phyloP scores from a whole-genome alignment of 2,888 invertebrate species.

The Sphaerophoria rueppellii region DNA sequence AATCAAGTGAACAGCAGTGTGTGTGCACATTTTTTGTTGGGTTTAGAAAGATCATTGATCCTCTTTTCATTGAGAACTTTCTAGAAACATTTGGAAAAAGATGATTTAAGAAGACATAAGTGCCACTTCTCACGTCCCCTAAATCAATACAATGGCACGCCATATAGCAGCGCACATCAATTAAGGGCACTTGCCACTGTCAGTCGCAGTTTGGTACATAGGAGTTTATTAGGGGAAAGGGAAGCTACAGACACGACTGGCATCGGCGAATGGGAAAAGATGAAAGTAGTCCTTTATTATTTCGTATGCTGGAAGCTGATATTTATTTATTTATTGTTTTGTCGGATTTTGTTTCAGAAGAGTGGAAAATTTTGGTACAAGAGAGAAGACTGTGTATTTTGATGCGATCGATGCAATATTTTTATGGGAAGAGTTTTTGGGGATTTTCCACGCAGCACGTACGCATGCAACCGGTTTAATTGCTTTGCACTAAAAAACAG shows the following conservation, averaged over 20 bases:
- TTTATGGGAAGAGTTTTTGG: slow-evolving; percentile 39
- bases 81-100: slow-evolving; percentile 14
- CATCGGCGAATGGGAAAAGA: neutral
- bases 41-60: slow-evolving; percentile 2
- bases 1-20: neutral
- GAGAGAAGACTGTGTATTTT: slow-evolving; percentile 2
- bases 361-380: slow-evolving; percentile 48
- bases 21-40: neutral
- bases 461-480: slow-evolving; percentile 29
- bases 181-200: slow-evolving; percentile 30
- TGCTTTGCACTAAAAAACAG: slow-evolving; percentile 43
- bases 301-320: neutral
- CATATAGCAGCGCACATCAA: neutral
- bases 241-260: neutral
- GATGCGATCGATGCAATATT: slow-evolving; percentile 7
- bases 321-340: neutral
- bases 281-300: slow-evolving; percentile 26
- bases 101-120: slow-evolving; percentile 27
- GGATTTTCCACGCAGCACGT: slow-evolving; percentile 56
- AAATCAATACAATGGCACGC: slow-evolving; percentile 14
- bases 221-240: neutral
- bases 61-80: slow-evolving; percentile 30
- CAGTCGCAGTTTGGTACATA: neutral
- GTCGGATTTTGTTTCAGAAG: slow-evolving; percentile 22
- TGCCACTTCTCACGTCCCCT: slow-evolving; percentile 39